phyloP scores from a whole-genome alignment of 2,797 vertebrate species.

The Melopsittacus undulatus region DNA sequence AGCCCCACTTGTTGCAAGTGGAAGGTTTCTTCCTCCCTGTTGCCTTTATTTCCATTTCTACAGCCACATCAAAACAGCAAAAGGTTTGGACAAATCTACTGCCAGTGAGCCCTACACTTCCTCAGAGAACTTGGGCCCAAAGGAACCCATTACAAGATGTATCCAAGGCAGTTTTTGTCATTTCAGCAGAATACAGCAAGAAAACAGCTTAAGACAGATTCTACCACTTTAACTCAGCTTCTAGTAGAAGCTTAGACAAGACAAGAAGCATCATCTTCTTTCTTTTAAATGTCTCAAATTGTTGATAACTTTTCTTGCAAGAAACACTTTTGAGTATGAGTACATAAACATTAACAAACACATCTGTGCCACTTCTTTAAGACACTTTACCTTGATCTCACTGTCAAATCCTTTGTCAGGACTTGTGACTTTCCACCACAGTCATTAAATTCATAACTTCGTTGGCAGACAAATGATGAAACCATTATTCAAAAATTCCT shows the following conservation, averaged over 20 bases:
- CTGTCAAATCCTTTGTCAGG: neutral
- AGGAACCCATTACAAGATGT: neutral
- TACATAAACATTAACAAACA: neutral
- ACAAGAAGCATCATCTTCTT: neutral
- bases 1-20: neutral
- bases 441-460: neutral
- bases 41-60: neutral
- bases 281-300: neutral
- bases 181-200: neutral
- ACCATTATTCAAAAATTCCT: neutral
- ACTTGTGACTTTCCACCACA: neutral
- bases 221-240: neutral
- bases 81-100: neutral
- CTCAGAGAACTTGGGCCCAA: neutral
- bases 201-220: neutral
- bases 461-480: neutral
- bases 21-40: neutral
- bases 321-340: neutral
- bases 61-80: neutral
- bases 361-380: neutral
- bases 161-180: neutral
- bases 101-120: neutral
- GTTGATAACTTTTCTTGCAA: neutral
- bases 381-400: neutral
- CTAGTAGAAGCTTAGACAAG: neutral